Evolutionary conservation across 2,797 vertebrate genomes (phyloP).

Genomic region (Sebastiscus tertius): DNA sequence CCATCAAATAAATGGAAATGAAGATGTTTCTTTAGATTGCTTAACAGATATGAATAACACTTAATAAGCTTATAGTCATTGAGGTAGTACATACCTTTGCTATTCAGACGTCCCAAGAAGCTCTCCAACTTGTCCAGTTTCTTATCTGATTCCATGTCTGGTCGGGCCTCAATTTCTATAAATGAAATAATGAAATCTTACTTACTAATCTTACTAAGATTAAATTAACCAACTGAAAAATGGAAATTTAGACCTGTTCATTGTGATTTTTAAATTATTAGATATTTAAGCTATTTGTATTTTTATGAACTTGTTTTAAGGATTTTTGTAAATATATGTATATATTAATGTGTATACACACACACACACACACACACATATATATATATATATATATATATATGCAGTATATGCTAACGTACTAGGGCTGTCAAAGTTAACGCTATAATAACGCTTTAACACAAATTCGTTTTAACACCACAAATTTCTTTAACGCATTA

Average conservation of each 20-base stretch:
- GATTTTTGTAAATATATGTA: not conserved
- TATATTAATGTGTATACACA: not conserved
- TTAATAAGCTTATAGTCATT: not conserved
- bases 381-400: no score
- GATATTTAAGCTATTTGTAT: not conserved
- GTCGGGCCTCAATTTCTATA: constrained; percentile 93
- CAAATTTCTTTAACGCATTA: no score
- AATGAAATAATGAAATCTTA: constrained; percentile 9
- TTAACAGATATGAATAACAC: not conserved
- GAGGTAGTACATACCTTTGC: constrained; percentile 85
- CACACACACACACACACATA: no score
- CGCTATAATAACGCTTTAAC: no score
- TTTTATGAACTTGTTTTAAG: not conserved
- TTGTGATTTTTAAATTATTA: no score
- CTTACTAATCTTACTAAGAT: not conserved
- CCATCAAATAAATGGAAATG: not conserved
- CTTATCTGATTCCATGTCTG: constrained; percentile 95
- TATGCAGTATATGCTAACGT: no score
- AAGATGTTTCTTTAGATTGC: not conserved
- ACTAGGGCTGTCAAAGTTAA: no score
- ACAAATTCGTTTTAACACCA: no score
- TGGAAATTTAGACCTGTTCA: not conserved
- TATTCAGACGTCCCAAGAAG: constrained; percentile 93
- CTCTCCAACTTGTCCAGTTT: constrained; percentile 96
- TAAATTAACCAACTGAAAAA: not conserved